phyloP scores from a whole-genome alignment of 2,888 invertebrate genomes.

The Carterocephalus palaemon region DNA sequence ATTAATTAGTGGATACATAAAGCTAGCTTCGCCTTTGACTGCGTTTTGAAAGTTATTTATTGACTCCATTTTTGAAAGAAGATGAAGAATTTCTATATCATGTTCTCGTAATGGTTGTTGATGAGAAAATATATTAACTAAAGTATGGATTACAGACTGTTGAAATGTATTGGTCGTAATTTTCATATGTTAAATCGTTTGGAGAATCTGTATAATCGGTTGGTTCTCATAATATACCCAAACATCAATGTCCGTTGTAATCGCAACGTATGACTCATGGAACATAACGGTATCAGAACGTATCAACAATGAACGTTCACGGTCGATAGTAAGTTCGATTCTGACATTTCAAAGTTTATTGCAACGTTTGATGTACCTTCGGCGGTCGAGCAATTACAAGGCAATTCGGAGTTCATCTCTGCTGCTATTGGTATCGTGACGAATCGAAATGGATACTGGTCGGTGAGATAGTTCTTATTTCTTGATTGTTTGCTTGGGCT shows the following conservation, averaged over 20 bases:
- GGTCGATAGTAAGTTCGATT: slow-evolving; percentile 26
- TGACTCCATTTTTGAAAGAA: slow-evolving; percentile 20
- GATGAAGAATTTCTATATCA: slow-evolving; percentile 16
- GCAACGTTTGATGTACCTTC: slow-evolving; percentile 47
- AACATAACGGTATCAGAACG: slow-evolving; percentile 28
- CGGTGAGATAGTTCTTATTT: slow-evolving; percentile 40
- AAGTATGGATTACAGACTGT: not conserved
- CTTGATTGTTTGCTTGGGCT: slow-evolving; percentile 37
- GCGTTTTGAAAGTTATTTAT: slow-evolving; percentile 36
- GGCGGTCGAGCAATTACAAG: slow-evolving; percentile 43
- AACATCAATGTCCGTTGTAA: slow-evolving; percentile 6
- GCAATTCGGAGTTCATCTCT: slow-evolving; percentile 41
- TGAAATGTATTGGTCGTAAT: slow-evolving; percentile 1
- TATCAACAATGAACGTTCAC: slow-evolving; percentile 29
- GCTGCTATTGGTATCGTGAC: slow-evolving; percentile 54
- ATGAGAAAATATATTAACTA: no score
- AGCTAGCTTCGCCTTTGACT: slow-evolving; percentile 22
- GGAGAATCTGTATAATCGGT: not conserved
- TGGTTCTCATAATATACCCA: no score
- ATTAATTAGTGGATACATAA: slow-evolving; percentile 48
- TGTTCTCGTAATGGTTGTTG: slow-evolving; percentile 9
- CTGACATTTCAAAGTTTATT: slow-evolving; percentile 33
- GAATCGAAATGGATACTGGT: slow-evolving; percentile 53
- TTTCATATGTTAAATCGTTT: not conserved
- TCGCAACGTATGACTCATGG: slow-evolving; percentile 16